Evolutionary conservation across 2,888 invertebrate species (phyloP).

Genomic region (Aspidiotus rigidus): DNA sequence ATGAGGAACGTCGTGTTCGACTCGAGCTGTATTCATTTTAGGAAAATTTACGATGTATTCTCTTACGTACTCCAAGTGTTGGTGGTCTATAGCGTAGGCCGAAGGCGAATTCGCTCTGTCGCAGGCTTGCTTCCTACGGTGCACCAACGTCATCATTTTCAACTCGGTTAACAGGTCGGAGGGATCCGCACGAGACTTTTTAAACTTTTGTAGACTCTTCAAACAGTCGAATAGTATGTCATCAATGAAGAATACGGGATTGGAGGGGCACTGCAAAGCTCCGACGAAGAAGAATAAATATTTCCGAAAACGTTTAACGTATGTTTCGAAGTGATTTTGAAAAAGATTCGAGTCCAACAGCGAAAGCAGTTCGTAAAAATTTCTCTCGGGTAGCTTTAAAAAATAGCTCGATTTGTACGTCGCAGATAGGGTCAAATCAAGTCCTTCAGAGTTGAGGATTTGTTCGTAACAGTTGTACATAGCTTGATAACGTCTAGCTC

Average conservation of each 20-base stretch:
- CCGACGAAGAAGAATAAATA: conserved; percentile 17
- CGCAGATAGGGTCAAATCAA: not conserved
- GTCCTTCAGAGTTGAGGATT: not conserved
- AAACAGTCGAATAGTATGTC: conserved; percentile 19
- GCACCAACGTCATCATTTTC: conserved; percentile 7
- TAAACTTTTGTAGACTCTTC: not conserved
- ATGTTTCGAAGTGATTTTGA: not conserved
- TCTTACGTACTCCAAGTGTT: not conserved
- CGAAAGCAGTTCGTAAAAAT: conserved; percentile 14
- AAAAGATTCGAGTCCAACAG: conserved; percentile 7
- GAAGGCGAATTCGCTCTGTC: not conserved
- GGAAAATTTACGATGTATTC: conserved; percentile 15
- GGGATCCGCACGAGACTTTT: not conserved
- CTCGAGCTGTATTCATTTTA: not conserved
- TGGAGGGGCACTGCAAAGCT: not conserved
- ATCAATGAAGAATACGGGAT: conserved; percentile 22
- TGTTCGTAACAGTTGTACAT: conserved; percentile 3
- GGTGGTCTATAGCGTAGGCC: not conserved
- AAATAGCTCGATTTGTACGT: not conserved
- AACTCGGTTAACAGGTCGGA: conserved; percentile 1
- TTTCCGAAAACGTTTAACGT: conserved; percentile 15
- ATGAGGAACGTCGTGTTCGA: not conserved
- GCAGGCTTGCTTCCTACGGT: conserved; percentile 9
- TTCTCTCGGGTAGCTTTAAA: conserved; percentile 15
- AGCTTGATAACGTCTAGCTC: not conserved